phyloP scores from a whole-genome alignment of 2,113 vertebrate genomes.

The Campylorhamphus procurvoides region DNA sequence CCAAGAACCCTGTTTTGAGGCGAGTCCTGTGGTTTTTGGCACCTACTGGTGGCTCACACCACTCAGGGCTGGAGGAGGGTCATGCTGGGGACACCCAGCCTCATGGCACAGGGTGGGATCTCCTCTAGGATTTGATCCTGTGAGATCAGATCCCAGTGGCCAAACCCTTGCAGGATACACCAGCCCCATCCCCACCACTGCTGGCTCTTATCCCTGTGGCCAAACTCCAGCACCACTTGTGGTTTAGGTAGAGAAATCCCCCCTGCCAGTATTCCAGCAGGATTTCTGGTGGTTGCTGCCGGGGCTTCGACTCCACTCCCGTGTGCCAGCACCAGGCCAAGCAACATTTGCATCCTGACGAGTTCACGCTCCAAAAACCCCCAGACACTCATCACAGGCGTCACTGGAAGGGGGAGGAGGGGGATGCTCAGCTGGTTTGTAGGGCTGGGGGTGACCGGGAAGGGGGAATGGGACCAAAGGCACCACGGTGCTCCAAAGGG shows the following conservation, averaged over 20 bases:
- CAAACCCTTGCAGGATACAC: not conserved
- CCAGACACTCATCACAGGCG: not conserved
- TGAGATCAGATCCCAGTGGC: fast-evolving
- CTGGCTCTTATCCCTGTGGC: not conserved
- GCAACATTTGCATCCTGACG: not conserved
- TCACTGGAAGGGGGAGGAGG: not conserved
- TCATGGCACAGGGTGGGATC: fast-evolving
- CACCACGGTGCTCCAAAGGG: fast-evolving
- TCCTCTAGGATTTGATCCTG: not conserved
- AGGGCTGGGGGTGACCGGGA: fast-evolving
- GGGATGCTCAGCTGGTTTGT: fast-evolving
- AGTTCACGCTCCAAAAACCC: constrained; percentile 18
- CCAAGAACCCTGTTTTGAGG: not conserved
- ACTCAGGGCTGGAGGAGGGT: not conserved
- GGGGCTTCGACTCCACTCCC: not conserved
- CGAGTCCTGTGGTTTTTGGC: not conserved
- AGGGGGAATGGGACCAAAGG: not conserved
- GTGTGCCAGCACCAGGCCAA: not conserved
- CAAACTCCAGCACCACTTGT: not conserved
- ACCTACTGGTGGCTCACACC: not conserved
- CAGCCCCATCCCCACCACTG: not conserved
- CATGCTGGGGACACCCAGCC: not conserved
- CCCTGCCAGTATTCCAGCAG: fast-evolving
- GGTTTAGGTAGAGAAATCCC: not conserved
- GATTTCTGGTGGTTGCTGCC: not conserved